A percentile compares a stretch with the other conserved stretches of the same genome.
Conservation (phyloP, 1,140 invertebrate species). For the Penaeus chinensis region DNA sequence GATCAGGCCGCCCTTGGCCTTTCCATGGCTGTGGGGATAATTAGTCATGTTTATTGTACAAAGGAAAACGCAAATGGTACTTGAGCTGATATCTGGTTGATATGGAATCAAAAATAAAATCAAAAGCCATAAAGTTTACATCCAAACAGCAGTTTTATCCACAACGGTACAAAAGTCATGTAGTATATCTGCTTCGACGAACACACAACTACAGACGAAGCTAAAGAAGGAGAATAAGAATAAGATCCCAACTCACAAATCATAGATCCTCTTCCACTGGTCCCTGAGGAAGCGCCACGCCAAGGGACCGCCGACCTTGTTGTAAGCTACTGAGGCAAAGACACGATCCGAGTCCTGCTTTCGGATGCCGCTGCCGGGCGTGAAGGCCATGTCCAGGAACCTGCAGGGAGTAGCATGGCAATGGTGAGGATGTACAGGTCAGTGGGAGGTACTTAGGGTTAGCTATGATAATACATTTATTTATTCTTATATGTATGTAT, state of each 20-base stretch:
- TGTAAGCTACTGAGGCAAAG: conserved; percentile 75
- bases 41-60: no score
- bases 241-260: conserved; percentile 20
- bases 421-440: no score
- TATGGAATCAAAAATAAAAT: no score
- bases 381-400: conserved; percentile 65
- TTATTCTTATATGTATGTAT: background rate
- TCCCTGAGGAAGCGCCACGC: conserved; percentile 77
- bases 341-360: conserved; percentile 77
- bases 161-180: no score
- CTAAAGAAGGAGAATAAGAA: background rate
- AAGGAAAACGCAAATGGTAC: no score
- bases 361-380: conserved; percentile 70
- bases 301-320: conserved; percentile 71
- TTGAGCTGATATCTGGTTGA: no score
- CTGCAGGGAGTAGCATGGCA: conserved; percentile 58
- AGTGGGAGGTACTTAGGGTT: no score
- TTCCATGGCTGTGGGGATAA: conserved; percentile 23
- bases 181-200: no score
- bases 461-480: background rate
- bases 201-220: no score
- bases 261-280: conserved; percentile 37
- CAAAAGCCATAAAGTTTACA: no score
- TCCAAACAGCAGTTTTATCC: no score
- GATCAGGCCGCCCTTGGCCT: conserved; percentile 17